Percentiles rank a stretch among this genome's conserved stretches.
phyloP scores from a whole-genome alignment of 2,888 invertebrate species.

The Meta bourneti region DNA sequence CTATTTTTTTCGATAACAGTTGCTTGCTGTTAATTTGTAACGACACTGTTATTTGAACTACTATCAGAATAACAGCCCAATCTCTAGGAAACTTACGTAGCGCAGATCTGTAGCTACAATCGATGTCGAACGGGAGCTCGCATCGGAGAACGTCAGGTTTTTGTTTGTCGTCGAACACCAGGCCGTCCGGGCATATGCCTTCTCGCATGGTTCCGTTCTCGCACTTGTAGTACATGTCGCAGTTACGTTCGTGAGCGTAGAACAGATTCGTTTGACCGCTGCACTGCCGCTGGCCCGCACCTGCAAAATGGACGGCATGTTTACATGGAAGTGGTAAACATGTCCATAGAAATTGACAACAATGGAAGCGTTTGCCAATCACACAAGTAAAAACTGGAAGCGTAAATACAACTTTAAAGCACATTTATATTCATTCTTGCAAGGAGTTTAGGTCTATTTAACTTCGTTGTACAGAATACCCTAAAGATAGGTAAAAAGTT shows the following conservation, averaged over 20 bases:
- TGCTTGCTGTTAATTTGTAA: too few relatives aligned
- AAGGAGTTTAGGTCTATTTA: too few relatives aligned
- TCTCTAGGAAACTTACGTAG: conserved; percentile 79
- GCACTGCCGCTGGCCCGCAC: conserved; percentile 38
- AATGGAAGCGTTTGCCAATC: too few relatives aligned
- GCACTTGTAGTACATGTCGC: conserved; percentile 76
- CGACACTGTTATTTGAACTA: too few relatives aligned
- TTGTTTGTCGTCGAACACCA: conserved; percentile 74
- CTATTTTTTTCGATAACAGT: too few relatives aligned
- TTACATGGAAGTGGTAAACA: too few relatives aligned
- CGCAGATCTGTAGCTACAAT: conserved; percentile 79
- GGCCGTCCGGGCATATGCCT: conserved; percentile 75
- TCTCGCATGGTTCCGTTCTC: conserved; percentile 72
- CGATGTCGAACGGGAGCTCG: conserved; percentile 80
- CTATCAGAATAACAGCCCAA: not conserved
- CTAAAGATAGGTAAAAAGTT: too few relatives aligned
- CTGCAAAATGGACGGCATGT: conserved; percentile 45
- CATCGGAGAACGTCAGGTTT: conserved; percentile 78
- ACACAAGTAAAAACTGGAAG: too few relatives aligned
- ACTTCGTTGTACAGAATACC: too few relatives aligned
- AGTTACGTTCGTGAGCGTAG: conserved; percentile 73
- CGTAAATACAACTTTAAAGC: too few relatives aligned
- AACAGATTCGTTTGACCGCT: conserved; percentile 37
- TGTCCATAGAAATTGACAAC: too few relatives aligned
- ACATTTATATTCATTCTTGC: too few relatives aligned